Conservation (phyloP, 2,113 vertebrate species). For the Pterocles burchelli region DNA sequence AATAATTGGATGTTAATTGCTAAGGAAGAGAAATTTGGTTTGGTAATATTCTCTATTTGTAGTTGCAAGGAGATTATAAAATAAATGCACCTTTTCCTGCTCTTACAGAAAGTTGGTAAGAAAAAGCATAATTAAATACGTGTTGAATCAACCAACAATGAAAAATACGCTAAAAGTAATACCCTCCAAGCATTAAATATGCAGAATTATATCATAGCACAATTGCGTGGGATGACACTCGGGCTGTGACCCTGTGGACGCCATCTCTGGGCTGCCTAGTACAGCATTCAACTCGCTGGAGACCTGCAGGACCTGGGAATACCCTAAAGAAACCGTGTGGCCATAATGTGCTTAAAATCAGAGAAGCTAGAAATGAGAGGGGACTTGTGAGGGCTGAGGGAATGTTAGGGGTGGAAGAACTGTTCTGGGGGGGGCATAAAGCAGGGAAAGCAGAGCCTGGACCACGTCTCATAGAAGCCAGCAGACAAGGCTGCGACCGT, state of each 20-base stretch:
- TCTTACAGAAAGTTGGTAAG: background rate
- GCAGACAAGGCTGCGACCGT: background rate
- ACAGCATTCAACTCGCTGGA: background rate
- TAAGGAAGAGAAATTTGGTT: background rate
- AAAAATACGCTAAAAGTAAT: background rate
- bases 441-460: background rate
- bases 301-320: background rate
- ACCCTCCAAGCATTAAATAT: background rate
- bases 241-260: background rate
- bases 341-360: background rate
- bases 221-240: too few species aligned
- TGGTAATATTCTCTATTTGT: background rate
- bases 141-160: background rate
- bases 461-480: background rate
- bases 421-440: background rate
- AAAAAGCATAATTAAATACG: background rate
- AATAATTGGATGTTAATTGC: background rate
- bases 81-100: background rate
- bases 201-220: background rate
- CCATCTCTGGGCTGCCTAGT: background rate
- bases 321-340: background rate
- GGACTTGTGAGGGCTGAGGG: background rate
- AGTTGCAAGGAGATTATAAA: background rate
- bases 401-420: background rate
- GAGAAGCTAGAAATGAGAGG: background rate